Conservation (phyloP, 23 tunicate genomes). For the Ciona savignyi region DNA sequence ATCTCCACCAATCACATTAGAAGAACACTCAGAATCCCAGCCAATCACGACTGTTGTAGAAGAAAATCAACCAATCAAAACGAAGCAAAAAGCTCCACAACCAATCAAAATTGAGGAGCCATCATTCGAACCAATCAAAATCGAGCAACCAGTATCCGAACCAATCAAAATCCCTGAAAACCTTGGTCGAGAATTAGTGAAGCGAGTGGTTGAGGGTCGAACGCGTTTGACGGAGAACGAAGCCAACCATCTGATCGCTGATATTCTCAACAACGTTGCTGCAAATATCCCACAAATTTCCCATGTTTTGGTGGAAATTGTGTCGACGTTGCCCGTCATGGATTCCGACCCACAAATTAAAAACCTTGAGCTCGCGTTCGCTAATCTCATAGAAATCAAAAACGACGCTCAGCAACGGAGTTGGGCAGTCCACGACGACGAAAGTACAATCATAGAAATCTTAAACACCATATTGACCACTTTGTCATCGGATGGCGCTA, state of each 20-base stretch:
- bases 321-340: not conserved
- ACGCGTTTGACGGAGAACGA: no score
- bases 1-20: not conserved
- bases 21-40: not conserved
- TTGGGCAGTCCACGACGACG: constrained; percentile 89
- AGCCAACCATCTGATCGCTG: no score
- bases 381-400: constrained; percentile 66
- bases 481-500: not conserved
- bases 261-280: no score
- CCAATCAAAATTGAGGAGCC: not conserved
- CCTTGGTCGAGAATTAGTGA: not conserved
- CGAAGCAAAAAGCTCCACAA: not conserved
- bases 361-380: constrained; percentile 46
- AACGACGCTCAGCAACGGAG: constrained; percentile 87
- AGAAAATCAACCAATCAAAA: not conserved
- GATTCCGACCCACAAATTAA: constrained; percentile 25
- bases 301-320: not conserved
- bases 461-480: constrained; percentile 38
- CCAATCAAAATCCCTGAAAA: not conserved
- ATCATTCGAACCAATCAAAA: not conserved
- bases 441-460: constrained; percentile 41
- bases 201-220: no score
- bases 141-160: not conserved
- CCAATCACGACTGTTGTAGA: not conserved
- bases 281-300: no score